Evolutionary conservation across 64 coral and sea anemone species (phyloP).

Genomic region (Orbicella faveolata): DNA sequence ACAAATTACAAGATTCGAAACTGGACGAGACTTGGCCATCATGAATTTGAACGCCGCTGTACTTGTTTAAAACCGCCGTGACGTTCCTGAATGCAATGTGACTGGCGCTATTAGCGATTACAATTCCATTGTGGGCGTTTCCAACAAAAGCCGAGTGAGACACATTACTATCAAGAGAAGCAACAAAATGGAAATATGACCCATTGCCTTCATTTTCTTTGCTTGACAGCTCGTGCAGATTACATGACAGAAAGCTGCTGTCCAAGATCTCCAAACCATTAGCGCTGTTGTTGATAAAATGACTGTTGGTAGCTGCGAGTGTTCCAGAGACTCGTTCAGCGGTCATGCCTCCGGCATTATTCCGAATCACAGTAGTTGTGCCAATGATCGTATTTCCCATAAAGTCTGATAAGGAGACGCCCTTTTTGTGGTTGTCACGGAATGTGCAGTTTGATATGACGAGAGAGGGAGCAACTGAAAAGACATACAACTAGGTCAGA

Average conservation of each 20-base stretch:
- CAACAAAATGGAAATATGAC: neutral
- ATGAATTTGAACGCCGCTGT: conserved; percentile 29
- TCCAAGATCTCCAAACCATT: conserved; percentile 7
- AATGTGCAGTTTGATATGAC: conserved; percentile 42
- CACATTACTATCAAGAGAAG: conserved; percentile 27
- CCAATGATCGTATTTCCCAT: conserved; percentile 18
- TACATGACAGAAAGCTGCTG: conserved; percentile 27
- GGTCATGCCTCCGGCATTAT: conserved; percentile 26
- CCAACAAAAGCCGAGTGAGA: conserved; percentile 11
- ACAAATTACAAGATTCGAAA: conserved; percentile 21
- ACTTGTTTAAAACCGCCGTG: conserved; percentile 22
- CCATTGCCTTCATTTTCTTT: conserved; percentile 41
- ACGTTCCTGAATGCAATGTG: neutral
- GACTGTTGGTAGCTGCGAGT: neutral
- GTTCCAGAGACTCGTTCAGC: conserved; percentile 18
- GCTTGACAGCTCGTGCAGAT: neutral
- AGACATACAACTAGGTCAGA: neutral
- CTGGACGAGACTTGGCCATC: conserved; percentile 28
- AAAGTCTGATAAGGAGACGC: conserved; percentile 34
- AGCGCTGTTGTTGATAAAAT: conserved; percentile 32
- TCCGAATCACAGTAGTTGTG: conserved; percentile 20
- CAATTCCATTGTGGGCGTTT: conserved; percentile 35
- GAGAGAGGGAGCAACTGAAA: conserved; percentile 36
- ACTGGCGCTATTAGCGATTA: conserved; percentile 16
- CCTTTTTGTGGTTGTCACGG: conserved; percentile 30